phyloP scores from a whole-genome alignment of 2,113 vertebrate species.

The Rhipidura dahli region DNA sequence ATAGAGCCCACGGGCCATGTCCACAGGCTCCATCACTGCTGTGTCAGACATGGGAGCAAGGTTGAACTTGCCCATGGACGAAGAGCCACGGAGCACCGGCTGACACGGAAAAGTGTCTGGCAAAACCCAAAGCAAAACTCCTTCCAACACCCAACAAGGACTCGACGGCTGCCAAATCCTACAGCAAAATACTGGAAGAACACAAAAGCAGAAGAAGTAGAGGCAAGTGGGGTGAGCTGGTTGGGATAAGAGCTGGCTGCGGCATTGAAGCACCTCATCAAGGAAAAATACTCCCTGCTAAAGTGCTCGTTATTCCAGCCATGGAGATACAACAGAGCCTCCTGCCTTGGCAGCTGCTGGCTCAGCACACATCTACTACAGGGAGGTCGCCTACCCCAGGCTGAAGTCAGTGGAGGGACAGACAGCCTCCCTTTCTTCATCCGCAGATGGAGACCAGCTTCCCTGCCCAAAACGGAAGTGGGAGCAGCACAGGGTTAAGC shows the following conservation, averaged over 20 bases:
- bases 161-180: background rate
- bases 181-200: background rate
- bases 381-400: background rate
- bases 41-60: background rate
- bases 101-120: background rate
- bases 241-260: background rate
- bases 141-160: background rate
- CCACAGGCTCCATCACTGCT: fast-evolving
- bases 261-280: background rate
- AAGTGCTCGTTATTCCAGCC: background rate
- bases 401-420: background rate
- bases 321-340: background rate
- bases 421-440: background rate
- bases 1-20: fast-evolving
- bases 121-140: background rate
- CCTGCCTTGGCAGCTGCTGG: background rate
- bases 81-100: fast-evolving
- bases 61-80: fast-evolving
- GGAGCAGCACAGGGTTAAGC: constrained; percentile 11
- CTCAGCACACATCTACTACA: fast-evolving
- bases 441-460: background rate
- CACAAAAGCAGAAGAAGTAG: background rate
- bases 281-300: background rate
- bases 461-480: background rate
- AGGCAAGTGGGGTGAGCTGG: background rate